Base-by-base conservation (phyloP, 2,888 invertebrate genomes). In the Monoplex corrugatus region DNA sequence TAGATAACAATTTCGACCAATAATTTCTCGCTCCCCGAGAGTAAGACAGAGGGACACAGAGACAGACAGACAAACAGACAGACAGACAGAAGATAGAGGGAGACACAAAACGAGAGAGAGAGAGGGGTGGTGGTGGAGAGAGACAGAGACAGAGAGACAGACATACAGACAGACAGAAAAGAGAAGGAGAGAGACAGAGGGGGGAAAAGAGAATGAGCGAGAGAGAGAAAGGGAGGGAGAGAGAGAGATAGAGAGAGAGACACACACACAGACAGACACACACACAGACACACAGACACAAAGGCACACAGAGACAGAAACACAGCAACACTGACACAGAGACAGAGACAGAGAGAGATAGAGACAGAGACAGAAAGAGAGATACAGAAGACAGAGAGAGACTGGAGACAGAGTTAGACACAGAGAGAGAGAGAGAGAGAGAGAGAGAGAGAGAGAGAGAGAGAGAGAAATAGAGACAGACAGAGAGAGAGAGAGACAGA, bases 61-160 rank as follows among this genome's bases (percentile, higher is more conserved):
- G 68, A 68, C 28, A 68, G 16, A 68, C 28, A 68, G 68, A 68
- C 19, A 68, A n/a, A 68, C 19, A 68, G 68, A 68, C 35, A 35
- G 32, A 75, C 35, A 75, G 32, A 35, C 3, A 75, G 75, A 75
- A 6, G 35, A 50, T 8, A 50, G 75, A 75, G 35, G 35, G 75
- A 75, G 75, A 75, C 8, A 75, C 35, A 75, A n/a, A 35, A n/a
- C 8, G 75, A 75, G 75, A 75, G 75, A 75, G 35, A 75, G 75
- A 75, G 75, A 75, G 35, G 35, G 35, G 8, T 32, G 2, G 75
- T 10, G 28, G 28, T 32, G 35, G 75, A 75, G 75, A 75, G 35
- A 75, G 75, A 75, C 35, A 75, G 35, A 75, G 35, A 35, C 35
- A 5, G 68, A 19, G 13, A 50, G 50, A 50, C 50, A 50, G 50